Evolutionary conservation across 2,797 vertebrate species (phyloP).

Genomic region (Trematomus bernacchii): DNA sequence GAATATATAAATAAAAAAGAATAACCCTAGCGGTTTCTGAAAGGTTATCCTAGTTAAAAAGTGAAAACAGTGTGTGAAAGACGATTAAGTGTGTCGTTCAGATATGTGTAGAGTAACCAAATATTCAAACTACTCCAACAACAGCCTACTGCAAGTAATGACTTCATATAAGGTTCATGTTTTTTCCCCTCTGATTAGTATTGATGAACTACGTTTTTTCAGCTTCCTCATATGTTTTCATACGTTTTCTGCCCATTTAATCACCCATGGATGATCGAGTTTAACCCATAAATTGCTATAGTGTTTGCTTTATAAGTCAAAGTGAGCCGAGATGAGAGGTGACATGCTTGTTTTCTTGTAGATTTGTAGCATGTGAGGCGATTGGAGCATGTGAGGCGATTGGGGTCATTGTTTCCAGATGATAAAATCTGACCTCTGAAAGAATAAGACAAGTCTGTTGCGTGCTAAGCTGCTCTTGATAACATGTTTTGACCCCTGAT

Average conservation of each 20-base stretch:
- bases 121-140: no score
- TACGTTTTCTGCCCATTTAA: no score
- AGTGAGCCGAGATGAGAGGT: not conserved
- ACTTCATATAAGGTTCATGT: no score
- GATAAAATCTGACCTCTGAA: slow-evolving; percentile 39
- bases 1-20: not conserved
- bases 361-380: not conserved
- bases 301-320: not conserved
- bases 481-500: slow-evolving; percentile 47
- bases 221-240: no score
- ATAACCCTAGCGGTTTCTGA: no score
- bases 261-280: not conserved
- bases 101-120: no score
- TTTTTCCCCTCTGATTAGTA: no score
- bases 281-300: not conserved
- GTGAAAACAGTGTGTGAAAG: no score
- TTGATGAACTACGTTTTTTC: no score
- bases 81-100: no score
- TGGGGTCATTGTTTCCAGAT: slow-evolving; percentile 33
- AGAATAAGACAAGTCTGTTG: slow-evolving; percentile 28
- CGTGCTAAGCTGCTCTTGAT: slow-evolving; percentile 32
- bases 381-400: slow-evolving; percentile 18
- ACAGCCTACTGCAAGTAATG: no score
- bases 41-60: no score
- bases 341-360: slow-evolving; percentile 36